Percentiles rank a stretch among this genome's conserved stretches.
Evolutionary conservation across 2,888 invertebrate species (phyloP).

Genomic region (Chymomyza amoena): DNA sequence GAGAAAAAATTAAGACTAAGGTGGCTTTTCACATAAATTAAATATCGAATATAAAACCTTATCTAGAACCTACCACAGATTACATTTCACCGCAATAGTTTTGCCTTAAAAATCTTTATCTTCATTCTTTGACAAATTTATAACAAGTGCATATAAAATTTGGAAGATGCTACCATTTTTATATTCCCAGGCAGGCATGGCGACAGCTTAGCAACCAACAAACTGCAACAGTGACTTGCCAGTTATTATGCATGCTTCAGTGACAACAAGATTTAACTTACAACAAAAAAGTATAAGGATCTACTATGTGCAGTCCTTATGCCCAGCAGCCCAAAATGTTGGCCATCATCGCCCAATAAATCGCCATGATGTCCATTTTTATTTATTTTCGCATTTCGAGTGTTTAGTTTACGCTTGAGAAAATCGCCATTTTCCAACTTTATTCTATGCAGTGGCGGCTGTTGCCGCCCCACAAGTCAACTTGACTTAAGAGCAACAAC

Average conservation of each 20-base stretch:
- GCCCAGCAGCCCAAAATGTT: background rate
- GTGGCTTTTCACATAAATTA: no score
- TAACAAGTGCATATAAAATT: background rate
- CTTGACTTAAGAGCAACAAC: background rate
- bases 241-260: constrained; percentile 64
- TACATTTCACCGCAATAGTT: background rate
- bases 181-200: background rate
- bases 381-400: constrained; percentile 72
- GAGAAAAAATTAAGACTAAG: no score
- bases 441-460: constrained; percentile 35
- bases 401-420: constrained; percentile 73
- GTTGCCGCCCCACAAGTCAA: background rate
- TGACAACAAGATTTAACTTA: constrained; percentile 54
- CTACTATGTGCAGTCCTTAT: background rate
- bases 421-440: constrained; percentile 70
- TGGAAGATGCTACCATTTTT: background rate
- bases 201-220: background rate
- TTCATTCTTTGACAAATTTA: background rate
- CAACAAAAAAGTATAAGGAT: background rate
- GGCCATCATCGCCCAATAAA: constrained; percentile 57
- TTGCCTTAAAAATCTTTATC: background rate
- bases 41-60: no score
- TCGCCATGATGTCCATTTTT: constrained; percentile 68
- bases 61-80: no score
- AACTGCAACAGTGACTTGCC: background rate